Base-by-base conservation (phyloP, 2,888 invertebrate species). In the Dryococelus australis region DNA sequence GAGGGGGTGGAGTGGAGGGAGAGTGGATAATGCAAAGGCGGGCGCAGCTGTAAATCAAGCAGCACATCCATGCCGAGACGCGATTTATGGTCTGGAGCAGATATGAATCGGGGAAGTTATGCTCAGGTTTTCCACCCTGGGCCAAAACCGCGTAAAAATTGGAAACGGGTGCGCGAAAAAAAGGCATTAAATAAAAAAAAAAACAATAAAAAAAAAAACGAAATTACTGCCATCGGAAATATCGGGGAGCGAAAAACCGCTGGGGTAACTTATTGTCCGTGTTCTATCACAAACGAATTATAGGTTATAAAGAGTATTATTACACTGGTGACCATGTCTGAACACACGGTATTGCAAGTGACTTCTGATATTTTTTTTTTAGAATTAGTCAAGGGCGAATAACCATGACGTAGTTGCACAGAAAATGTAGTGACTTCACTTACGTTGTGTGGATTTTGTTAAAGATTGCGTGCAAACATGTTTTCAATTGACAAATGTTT, bases 101-200 rank as follows among this genome's bases (percentile, higher is more conserved):
- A 65, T 65, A 65, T 65, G 65, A 65, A 65, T 65, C 65, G 65
- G 65, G 20, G 65, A 65, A 65, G 65, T 65, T 65, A 65, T 65
- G 65, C 65, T 65, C 65, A n/a, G 65, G 24, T 65, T 65, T 6
- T 8, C 65, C n/a, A 1, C 35, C 13, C 20, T 3, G 65, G 6
- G 20, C 65, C 24, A n/a, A 65, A 65, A 65, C 65, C 65, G n/a
- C 65, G 65, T 24, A 65, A 65, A 65, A 65, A 24, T 16, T 8
- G n/a, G 65, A n/a, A 65, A 65, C 24, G 65, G 65, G 20, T 65
- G 20, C 65, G 65, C 65, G 16, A 24, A n/a, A 0, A n/a, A 20
- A 65, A 4, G 24, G 65, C 65, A 65, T 65, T 65, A 65, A n/a
- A 47, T 65, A 12, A n/a, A 65, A 65, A 65, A 20, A 65, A 65